Evolutionary conservation across 1,140 invertebrate genomes (phyloP), one percentile per base, ranked within the genome.

Genomic region (Prorops nasuta): DNA sequence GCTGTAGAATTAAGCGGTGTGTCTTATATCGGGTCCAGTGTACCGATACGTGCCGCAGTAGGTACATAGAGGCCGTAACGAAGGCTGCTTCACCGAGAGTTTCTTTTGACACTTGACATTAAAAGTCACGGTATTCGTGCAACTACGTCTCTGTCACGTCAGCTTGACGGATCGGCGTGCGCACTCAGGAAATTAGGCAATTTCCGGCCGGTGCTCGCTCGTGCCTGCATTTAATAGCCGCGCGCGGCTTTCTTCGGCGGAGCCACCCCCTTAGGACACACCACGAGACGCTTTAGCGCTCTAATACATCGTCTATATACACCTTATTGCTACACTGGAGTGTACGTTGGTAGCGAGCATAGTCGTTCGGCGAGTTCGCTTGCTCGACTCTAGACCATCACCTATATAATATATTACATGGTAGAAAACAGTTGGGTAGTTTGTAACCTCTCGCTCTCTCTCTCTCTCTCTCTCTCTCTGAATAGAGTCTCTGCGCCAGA

Each of bases 101-200:
- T 69, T 74, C 62, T 74, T 77, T 77, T 71, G 74, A 76, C 72
- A 74, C 67, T 73, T 76, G 75, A 77, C 75, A 77, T 77, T 76
- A 76, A 74, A 78, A 75, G 66, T 76, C 70, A 74, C 61, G 66
- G 66, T 67, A 69, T 66, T 72, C 67, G 68, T 71, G 70, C 71
- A 63, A 62, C 64, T 63, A 70, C 70, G 69, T 74, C 70, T 54
- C 67, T 64, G 70, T 73, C 66, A 73, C 64, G 71, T 77, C 72
- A 77, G 61, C 68, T 71, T 77, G 74, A 76, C 72, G 71, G 72
- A 77, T 76, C 71, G 74, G 71, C 71, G 72, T 66, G 76, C 71
- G 71, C 74, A 77, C 66, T 77, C 72, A 77, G 76, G 76, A 78
- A 78, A 78, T 78, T 78, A 76, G 76, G 74, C 72, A 78, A 78